phyloP scores from a whole-genome alignment of 2,888 invertebrate genomes.

The Mystacides longicornis region DNA sequence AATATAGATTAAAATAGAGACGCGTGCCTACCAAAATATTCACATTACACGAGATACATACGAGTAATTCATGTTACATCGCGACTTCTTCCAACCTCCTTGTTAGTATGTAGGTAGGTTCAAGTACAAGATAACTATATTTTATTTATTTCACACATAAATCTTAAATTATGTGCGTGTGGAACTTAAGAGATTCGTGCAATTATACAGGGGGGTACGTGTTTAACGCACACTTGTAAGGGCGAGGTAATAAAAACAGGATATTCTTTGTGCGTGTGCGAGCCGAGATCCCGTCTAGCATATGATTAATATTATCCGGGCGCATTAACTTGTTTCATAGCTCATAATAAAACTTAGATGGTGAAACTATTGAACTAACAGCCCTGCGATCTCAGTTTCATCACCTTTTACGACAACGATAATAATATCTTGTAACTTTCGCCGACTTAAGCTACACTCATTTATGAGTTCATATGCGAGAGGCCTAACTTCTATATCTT shows the following conservation, averaged over 20 bases:
- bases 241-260: neutral
- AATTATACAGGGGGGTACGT: neutral
- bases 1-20: constrained; percentile 15
- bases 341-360: neutral
- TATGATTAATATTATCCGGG: constrained; percentile 5
- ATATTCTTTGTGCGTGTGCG: neutral
- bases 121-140: neutral
- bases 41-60: neutral
- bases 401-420: neutral
- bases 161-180: neutral
- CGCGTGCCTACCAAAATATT: constrained; percentile 9
- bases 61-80: neutral
- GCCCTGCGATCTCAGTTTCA: neutral
- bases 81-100: neutral
- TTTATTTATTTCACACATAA: neutral
- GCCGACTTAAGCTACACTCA: too few relatives aligned
- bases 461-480: constrained; percentile 12
- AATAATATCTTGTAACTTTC: too few relatives aligned
- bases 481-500: too few relatives aligned
- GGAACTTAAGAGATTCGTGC: neutral
- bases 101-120: neutral
- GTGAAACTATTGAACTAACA: neutral
- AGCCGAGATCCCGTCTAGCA: too few relatives aligned
- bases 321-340: neutral
- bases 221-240: neutral